Evolutionary conservation across 1,140 invertebrate species (phyloP).

Genomic region (Drosophila elegans): DNA sequence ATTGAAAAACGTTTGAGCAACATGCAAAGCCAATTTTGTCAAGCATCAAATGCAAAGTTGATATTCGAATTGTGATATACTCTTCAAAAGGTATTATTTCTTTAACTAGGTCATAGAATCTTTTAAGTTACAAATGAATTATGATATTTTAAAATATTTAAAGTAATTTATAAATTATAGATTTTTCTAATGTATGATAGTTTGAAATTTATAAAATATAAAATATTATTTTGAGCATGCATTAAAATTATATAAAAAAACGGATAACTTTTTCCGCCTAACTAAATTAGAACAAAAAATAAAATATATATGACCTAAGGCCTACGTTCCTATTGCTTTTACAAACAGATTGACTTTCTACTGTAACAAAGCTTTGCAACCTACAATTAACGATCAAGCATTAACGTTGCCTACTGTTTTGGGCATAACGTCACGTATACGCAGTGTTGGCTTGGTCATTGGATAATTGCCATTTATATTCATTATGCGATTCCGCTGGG

Average conservation of each 20-base stretch:
- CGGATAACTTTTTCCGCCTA: too few species aligned
- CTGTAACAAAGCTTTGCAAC: neutral
- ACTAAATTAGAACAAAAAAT: too few species aligned
- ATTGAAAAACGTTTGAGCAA: slow-evolving; percentile 64
- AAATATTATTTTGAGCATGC: too few species aligned
- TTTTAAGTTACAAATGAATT: too few species aligned
- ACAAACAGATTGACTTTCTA: neutral
- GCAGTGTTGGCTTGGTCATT: slow-evolving; percentile 38
- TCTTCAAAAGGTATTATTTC: neutral
- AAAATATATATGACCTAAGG: too few species aligned
- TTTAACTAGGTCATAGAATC: too few species aligned
- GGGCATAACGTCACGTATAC: slow-evolving; percentile 46
- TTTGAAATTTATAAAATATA: too few species aligned
- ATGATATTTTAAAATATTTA: too few species aligned
- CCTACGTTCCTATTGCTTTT: neutral
- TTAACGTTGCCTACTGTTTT: slow-evolving; percentile 47
- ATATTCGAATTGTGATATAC: neutral
- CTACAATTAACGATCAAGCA: slow-evolving; percentile 15
- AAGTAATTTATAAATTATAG: too few species aligned
- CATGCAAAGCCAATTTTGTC: neutral
- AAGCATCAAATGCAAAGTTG: neutral
- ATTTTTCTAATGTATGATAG: too few species aligned
- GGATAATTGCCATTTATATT: slow-evolving; percentile 82
- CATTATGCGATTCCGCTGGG: slow-evolving; percentile 55
- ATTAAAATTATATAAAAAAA: too few species aligned